Percentiles rank a stretch among this genome's conserved stretches.
Conservation (phyloP, 2,113 vertebrate genomes). For the Sterrhoptilus dennistouni region DNA sequence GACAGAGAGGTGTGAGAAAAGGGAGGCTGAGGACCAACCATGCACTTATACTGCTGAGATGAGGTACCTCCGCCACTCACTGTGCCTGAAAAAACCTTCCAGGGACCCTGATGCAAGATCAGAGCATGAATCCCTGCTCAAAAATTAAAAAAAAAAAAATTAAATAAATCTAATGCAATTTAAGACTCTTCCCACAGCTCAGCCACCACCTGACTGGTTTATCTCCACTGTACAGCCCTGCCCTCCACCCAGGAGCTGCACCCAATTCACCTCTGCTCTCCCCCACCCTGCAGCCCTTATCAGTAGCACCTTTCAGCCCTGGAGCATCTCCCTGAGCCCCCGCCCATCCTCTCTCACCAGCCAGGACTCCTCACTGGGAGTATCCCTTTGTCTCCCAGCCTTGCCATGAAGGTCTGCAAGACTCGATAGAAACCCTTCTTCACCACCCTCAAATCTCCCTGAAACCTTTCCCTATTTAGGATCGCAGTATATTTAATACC, state of each 20-base stretch:
- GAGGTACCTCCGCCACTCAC: background rate
- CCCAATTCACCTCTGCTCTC: background rate
- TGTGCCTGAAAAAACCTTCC: background rate
- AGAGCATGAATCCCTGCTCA: background rate
- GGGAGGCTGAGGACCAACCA: background rate
- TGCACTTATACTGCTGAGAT: background rate
- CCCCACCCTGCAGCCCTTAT: background rate
- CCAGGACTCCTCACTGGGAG: background rate
- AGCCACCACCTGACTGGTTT: background rate
- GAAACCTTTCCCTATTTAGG: background rate
- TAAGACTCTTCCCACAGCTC: background rate
- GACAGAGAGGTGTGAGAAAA: background rate
- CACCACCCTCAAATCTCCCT: background rate
- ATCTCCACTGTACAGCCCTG: accelerated
- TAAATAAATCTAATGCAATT: background rate
- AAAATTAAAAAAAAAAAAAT: background rate
- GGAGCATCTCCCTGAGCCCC: background rate
- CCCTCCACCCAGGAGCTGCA: background rate
- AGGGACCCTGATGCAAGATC: background rate
- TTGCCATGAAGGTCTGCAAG: background rate
- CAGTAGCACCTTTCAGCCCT: background rate
- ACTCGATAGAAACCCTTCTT: accelerated
- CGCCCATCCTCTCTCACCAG: accelerated
- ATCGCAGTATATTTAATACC: background rate
- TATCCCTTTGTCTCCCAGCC: background rate